Evolutionary conservation across 1,140 invertebrate species (phyloP).

Genomic region (Meloidogyne exigua): DNA sequence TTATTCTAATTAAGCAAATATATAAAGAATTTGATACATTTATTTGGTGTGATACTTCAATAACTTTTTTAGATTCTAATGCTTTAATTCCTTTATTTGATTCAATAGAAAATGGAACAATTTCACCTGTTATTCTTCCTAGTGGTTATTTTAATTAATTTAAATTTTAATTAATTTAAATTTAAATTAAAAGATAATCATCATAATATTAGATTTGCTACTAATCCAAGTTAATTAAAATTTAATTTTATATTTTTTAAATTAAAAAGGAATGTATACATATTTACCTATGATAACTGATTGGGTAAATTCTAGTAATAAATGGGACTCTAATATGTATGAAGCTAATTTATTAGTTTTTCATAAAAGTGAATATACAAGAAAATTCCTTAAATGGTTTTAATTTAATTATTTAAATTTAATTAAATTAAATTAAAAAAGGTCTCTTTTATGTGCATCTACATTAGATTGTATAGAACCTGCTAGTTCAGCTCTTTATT

Average conservation of each 20-base stretch:
- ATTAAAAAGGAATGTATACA: not conserved
- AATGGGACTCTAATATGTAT: not conserved
- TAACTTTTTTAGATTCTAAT: not conserved
- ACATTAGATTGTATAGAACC: not conserved
- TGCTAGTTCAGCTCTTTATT: not conserved
- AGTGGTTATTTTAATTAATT: not conserved
- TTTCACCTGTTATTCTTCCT: not conserved
- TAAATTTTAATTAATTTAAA: too few relatives aligned
- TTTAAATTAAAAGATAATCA: not conserved
- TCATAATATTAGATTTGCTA: not conserved
- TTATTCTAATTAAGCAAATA: slow-evolving; percentile 11
- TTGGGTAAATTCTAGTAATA: not conserved
- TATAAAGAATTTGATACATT: slow-evolving; percentile 10
- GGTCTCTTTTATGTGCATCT: not conserved
- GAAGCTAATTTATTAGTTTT: not conserved
- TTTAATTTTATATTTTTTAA: too few relatives aligned
- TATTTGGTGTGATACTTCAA: slow-evolving; percentile 14
- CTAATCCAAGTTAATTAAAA: not conserved
- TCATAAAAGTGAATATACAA: not conserved
- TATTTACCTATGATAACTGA: not conserved
- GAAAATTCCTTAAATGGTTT: not conserved
- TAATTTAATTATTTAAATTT: not conserved
- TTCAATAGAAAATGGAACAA: not conserved
- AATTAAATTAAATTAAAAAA: not conserved
- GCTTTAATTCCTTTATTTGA: slow-evolving; percentile 4